Conservation (phyloP, 2,888 invertebrate genomes). For the Lycophotia porphyrea region DNA sequence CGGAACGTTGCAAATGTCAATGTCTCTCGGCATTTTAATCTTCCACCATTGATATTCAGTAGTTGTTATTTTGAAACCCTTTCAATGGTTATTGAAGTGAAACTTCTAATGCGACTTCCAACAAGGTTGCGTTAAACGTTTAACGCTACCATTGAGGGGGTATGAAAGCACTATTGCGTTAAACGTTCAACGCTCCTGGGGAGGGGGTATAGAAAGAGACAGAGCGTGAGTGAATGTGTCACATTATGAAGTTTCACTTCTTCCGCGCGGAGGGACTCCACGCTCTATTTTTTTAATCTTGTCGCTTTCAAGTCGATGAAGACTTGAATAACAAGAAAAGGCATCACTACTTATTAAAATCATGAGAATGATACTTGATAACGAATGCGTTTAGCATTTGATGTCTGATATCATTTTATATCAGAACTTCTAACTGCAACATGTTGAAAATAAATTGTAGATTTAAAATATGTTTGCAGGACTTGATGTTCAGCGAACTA, state of each 20-base stretch:
- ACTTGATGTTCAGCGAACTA: slow-evolving; percentile 90
- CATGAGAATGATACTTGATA: neutral
- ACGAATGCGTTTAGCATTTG: neutral
- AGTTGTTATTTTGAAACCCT: neutral
- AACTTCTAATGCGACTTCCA: no score
- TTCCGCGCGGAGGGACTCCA: no score
- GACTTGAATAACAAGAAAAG: neutral
- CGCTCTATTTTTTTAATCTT: no score
- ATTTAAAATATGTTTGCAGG: slow-evolving; percentile 68
- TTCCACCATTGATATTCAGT: neutral
- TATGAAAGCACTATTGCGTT: no score
- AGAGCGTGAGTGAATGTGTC: no score
- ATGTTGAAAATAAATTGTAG: neutral
- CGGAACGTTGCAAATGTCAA: neutral
- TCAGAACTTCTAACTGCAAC: neutral
- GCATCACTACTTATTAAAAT: neutral
- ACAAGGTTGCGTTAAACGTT: no score
- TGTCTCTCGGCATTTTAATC: neutral
- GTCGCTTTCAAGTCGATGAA: neutral
- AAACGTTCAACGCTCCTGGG: no score
- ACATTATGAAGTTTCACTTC: no score
- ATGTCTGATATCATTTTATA: neutral
- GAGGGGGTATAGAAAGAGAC: no score
- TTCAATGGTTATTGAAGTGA: no score
- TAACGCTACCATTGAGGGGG: no score